phyloP scores from a whole-genome alignment of 2,888 invertebrate genomes.

The Chymomyza procnemis region DNA sequence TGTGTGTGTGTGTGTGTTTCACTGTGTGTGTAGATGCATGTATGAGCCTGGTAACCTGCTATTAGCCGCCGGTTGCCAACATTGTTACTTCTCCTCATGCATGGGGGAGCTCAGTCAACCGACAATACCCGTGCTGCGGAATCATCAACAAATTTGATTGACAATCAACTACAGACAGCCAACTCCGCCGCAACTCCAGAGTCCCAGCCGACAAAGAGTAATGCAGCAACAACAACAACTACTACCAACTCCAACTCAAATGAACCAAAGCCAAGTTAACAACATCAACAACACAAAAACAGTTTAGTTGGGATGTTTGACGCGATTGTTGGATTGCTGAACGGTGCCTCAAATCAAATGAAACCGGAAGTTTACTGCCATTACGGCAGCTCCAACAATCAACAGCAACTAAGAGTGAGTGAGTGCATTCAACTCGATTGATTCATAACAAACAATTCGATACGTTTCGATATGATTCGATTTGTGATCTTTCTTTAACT shows the following conservation, averaged over 20 bases:
- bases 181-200: constrained; percentile 22
- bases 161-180: constrained; percentile 38
- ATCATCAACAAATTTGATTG: constrained; percentile 54
- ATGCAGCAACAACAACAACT: not conserved
- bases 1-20: not conserved
- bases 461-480: not conserved
- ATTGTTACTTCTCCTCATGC: constrained; percentile 5
- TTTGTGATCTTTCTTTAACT: not conserved
- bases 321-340: constrained; percentile 1
- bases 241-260: not conserved
- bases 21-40: not conserved
- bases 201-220: constrained; percentile 5
- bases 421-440: constrained; percentile 1
- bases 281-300: constrained; percentile 28
- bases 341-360: constrained; percentile 32
- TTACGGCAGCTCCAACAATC: constrained; percentile 36
- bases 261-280: constrained; percentile 5
- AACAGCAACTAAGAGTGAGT: not conserved
- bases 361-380: constrained; percentile 54
- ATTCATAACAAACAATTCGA: not conserved
- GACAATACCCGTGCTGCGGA: constrained; percentile 30
- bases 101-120: constrained; percentile 45
- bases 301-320: constrained; percentile 3
- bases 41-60: not conserved
- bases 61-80: not conserved